A percentile compares a stretch with the other conserved stretches of the same genome.
Conservation (phyloP, 2,888 invertebrate species). For the Melieria crassipennis region DNA sequence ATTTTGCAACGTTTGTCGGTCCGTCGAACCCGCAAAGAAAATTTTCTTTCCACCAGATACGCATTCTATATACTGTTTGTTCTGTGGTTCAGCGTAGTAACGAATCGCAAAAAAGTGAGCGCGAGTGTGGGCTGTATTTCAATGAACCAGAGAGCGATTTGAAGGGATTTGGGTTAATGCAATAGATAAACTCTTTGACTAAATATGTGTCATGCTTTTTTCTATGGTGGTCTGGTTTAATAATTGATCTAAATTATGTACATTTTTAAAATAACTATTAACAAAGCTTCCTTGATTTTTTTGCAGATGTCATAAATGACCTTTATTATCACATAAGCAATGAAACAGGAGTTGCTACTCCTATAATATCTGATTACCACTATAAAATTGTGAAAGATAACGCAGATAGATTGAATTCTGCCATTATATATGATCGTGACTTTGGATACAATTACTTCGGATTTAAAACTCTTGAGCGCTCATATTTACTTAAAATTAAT, state of each 20-base stretch:
- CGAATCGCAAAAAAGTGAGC: no score
- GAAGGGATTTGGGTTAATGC: background rate
- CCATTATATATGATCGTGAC: slow-evolving; percentile 96
- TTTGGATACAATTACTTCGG: slow-evolving; percentile 98
- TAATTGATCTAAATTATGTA: background rate
- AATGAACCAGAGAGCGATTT: no score
- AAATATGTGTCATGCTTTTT: no score
- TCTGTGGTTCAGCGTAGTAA: no score
- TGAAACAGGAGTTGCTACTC: slow-evolving; percentile 75
- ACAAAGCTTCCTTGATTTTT: background rate
- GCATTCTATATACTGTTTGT: no score
- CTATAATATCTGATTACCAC: slow-evolving; percentile 88
- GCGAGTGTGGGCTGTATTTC: no score
- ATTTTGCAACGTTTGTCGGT: no score
- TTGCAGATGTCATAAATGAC: slow-evolving; percentile 87
- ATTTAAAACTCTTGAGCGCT: slow-evolving; percentile 97
- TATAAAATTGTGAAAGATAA: slow-evolving; percentile 84
- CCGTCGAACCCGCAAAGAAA: no score
- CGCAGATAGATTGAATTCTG: slow-evolving; percentile 90
- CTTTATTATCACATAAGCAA: slow-evolving; percentile 81
- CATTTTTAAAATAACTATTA: background rate
- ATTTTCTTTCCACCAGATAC: no score
- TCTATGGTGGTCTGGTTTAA: no score
- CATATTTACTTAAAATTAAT: slow-evolving; percentile 91
- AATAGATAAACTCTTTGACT: background rate